A percentile compares a stretch with the other conserved stretches of the same genome.
These are phyloP conservation scores for Galaxias olidus DNA, from an alignment of 2,797 vertebrate species.

Conservation along the genomic window DNA sequence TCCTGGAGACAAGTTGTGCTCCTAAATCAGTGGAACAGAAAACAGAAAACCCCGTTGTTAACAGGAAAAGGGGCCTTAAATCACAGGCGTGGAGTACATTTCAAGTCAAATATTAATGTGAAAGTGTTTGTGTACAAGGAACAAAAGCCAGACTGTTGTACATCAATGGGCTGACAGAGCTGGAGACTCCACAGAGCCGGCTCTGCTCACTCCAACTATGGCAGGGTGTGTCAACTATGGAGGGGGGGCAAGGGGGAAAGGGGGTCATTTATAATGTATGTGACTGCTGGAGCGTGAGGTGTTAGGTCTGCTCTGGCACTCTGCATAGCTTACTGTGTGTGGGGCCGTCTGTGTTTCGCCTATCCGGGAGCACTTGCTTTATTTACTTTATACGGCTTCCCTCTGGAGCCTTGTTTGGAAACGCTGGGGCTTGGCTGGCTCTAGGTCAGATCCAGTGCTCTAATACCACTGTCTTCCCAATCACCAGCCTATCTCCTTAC, in stretches of 20 bases:
- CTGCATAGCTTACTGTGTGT: slow-evolving; percentile 59
- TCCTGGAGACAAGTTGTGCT: slow-evolving; percentile 66
- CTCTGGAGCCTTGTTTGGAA: slow-evolving; percentile 59
- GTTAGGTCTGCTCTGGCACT: slow-evolving; percentile 59
- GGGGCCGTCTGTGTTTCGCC: slow-evolving; percentile 45
- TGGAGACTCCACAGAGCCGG: slow-evolving; percentile 59
- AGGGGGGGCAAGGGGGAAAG: slow-evolving; percentile 41
- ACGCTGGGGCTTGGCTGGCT: slow-evolving; percentile 40
- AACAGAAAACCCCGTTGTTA: slow-evolving; percentile 76
- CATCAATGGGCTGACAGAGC: slow-evolving; percentile 75
- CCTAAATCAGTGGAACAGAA: slow-evolving; percentile 73
- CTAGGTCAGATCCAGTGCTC: slow-evolving; percentile 49
- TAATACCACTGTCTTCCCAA: slow-evolving; percentile 37
- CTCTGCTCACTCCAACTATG: slow-evolving; percentile 71
- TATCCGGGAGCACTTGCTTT: slow-evolving; percentile 55
- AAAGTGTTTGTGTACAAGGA: slow-evolving; percentile 80
- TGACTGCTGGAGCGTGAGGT: slow-evolving; percentile 63
- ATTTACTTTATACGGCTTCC: slow-evolving; percentile 67
- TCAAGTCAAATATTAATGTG: slow-evolving; percentile 82
- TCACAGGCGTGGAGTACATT: slow-evolving; percentile 75
- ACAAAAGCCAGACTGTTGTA: slow-evolving; percentile 80
- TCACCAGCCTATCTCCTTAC: slow-evolving; percentile 44
- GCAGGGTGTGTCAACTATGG: slow-evolving; percentile 28
- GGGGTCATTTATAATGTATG: slow-evolving; percentile 79
- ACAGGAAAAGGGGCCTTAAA: slow-evolving; percentile 81